Evolutionary conservation across 1,140 invertebrate species (phyloP).

Genomic region (Apis mellifera): Amel_HAv3.1 CM009945.2:2057001-2057500

Average conservation of each 20-base stretch:
- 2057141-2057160: neutral
- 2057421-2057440: too few relatives aligned
- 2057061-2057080: neutral
- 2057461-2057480: too few relatives aligned
- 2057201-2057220: neutral
- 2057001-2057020: neutral
- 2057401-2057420: too few relatives aligned
- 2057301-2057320: neutral
- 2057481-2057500: too few relatives aligned
- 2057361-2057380: too few relatives aligned
- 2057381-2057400: too few relatives aligned
- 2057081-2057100: neutral
- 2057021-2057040: conserved; percentile 28
- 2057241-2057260: conserved; percentile 24
- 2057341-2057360: neutral
- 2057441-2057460: too few relatives aligned
- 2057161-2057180: conserved; percentile 67
- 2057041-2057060: neutral
- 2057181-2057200: conserved; percentile 57
- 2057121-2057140: conserved; percentile 37
- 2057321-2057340: neutral
- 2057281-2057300: neutral
- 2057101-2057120: conserved; percentile 42
- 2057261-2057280: too few relatives aligned
- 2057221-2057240: neutral